Percentiles rank a stretch among this genome's conserved stretches.
These are phyloP conservation scores for Ondatra zibethicus DNA, from an alignment of 2,113 vertebrate species.

Conservation along the genomic window DNA sequence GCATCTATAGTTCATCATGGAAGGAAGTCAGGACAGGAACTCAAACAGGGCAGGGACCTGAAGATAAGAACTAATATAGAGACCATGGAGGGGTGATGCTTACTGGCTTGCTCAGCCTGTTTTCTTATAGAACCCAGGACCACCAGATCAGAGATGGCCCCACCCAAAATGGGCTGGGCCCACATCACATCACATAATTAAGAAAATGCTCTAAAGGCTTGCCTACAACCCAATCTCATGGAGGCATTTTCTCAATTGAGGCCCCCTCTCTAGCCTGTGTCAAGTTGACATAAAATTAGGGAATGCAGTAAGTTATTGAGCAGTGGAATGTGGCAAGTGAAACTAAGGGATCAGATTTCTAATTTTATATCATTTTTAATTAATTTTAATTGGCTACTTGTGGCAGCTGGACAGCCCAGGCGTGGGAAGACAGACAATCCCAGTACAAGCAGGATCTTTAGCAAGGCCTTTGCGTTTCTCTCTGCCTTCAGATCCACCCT, in stretches of 20 bases:
- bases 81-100: background rate
- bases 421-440: background rate
- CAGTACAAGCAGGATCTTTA: background rate
- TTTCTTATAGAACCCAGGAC: background rate
- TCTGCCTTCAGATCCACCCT: background rate
- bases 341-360: background rate
- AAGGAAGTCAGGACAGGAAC: background rate
- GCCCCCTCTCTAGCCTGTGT: background rate
- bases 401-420: background rate
- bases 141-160: background rate
- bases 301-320: background rate
- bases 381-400: background rate
- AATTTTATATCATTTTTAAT: constrained; percentile 53
- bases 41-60: background rate
- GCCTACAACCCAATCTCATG: background rate
- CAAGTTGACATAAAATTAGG: background rate
- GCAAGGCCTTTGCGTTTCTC: background rate
- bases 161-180: background rate
- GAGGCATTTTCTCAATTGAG: background rate
- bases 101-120: background rate
- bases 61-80: background rate
- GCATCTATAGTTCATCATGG: background rate
- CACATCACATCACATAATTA: background rate
- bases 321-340: background rate
- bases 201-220: background rate